Conservation (phyloP, 2,797 vertebrate species). For the Cyclopterus lumpus region DNA sequence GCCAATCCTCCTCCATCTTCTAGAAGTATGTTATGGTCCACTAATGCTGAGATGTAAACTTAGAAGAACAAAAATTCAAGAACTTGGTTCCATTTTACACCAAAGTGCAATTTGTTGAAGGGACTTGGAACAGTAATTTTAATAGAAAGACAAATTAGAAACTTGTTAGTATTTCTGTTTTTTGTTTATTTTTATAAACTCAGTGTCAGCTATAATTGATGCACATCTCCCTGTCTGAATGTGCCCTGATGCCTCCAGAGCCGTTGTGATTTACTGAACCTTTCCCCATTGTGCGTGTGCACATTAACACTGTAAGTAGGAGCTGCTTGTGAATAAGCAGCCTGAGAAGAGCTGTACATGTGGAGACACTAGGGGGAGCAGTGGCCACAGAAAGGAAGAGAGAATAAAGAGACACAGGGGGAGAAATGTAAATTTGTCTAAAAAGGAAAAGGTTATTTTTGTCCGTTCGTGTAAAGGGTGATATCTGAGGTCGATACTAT, state of each 20-base stretch:
- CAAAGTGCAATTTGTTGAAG: conserved; percentile 90
- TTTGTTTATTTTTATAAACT: conserved; percentile 37
- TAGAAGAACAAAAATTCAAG: conserved; percentile 65
- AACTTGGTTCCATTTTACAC: conserved; percentile 85
- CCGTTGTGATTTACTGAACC: conserved; percentile 58
- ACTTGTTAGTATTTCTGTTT: conserved; percentile 42
- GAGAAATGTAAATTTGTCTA: conserved; percentile 50
- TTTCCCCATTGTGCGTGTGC: conserved; percentile 42
- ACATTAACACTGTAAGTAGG: conserved; percentile 77
- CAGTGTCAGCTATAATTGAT: conserved; percentile 61
- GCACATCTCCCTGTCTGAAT: conserved; percentile 80
- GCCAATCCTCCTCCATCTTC: conserved; percentile 69
- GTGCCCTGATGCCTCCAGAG: conserved; percentile 82
- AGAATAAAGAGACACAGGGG: conserved; percentile 23
- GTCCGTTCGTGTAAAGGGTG: conserved; percentile 51
- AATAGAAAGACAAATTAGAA: conserved; percentile 53
- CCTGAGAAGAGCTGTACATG: conserved; percentile 54
- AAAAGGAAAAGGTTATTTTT: conserved; percentile 52
- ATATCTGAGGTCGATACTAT: conserved; percentile 53
- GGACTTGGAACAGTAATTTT: conserved; percentile 72
- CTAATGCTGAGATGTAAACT: conserved; percentile 65
- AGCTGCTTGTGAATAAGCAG: conserved; percentile 49
- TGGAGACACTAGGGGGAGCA: conserved; percentile 78
- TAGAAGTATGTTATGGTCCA: conserved; percentile 59
- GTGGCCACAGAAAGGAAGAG: conserved; percentile 55